Percentiles rank a stretch among this genome's conserved stretches.
phyloP scores from a whole-genome alignment of 1,140 invertebrate genomes.

The Drosophila cardini region DNA sequence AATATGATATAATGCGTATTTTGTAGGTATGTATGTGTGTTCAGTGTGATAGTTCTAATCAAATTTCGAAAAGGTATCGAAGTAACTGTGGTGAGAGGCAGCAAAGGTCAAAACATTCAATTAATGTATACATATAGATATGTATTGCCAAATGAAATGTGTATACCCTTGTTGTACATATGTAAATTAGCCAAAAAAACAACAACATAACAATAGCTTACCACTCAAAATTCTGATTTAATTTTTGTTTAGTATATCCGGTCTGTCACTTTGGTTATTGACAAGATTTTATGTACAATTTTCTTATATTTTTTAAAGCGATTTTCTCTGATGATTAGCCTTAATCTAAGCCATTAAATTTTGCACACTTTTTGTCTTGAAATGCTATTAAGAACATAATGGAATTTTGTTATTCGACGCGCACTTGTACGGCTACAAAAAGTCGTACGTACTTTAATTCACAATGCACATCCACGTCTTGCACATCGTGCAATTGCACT shows the following conservation, averaged over 20 bases:
- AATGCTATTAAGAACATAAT: conserved; percentile 60
- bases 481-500: conserved; percentile 50
- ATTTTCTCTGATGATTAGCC: conserved; percentile 8
- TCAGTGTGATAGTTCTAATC: too few relatives aligned
- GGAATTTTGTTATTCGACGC: conserved; percentile 56
- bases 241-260: conserved; percentile 34
- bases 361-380: conserved; percentile 18
- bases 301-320: background rate
- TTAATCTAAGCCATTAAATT: conserved; percentile 11
- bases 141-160: conserved; percentile 28
- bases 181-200: conserved; percentile 24
- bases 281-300: conserved; percentile 13
- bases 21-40: too few relatives aligned
- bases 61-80: conserved; percentile 49
- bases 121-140: conserved; percentile 24
- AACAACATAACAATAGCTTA: conserved; percentile 37
- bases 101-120: conserved; percentile 37
- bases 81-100: conserved; percentile 31
- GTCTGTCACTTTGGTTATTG: conserved; percentile 19
- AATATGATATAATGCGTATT: too few relatives aligned
- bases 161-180: conserved; percentile 11
- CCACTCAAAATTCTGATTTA: conserved; percentile 51
- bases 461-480: conserved; percentile 56
- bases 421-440: conserved; percentile 59
- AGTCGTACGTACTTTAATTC: conserved; percentile 31